A percentile compares a stretch with the other conserved stretches of the same genome.
Evolutionary conservation across 2,113 vertebrate genomes (phyloP).

Genomic region (Eretmochelys imbricata): DNA sequence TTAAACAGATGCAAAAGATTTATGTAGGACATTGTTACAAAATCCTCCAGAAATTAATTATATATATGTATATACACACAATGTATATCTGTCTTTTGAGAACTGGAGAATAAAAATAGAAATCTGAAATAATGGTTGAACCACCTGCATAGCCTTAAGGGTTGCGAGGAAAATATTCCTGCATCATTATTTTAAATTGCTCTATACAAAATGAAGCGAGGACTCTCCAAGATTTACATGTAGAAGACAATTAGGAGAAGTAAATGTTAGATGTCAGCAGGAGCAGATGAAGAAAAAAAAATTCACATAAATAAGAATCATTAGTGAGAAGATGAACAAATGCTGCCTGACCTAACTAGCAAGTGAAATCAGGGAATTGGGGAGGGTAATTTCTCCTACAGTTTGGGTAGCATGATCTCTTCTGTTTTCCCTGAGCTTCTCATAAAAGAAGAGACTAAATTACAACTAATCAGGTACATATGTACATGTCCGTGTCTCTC

Average conservation of each 20-base stretch:
- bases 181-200: constrained; percentile 20
- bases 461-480: not conserved
- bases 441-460: not conserved
- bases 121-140: not conserved
- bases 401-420: not conserved
- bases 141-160: not conserved
- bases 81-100: not conserved
- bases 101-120: constrained; percentile 10
- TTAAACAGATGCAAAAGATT: not conserved
- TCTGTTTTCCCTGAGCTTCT: not conserved
- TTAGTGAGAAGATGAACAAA: constrained; percentile 42
- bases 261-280: constrained; percentile 7
- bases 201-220: not conserved
- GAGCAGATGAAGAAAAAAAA: constrained; percentile 4
- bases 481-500: constrained; percentile 18
- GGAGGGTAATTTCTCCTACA: constrained; percentile 21
- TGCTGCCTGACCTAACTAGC: constrained; percentile 17
- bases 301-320: not conserved
- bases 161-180: constrained; percentile 30
- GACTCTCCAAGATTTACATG: constrained; percentile 30
- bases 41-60: not conserved
- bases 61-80: not conserved
- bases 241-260: constrained; percentile 40
- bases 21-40: not conserved
- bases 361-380: not conserved